phyloP scores from a whole-genome alignment of 2,888 invertebrate genomes.

The Leptinotarsa rubiginosa region DNA sequence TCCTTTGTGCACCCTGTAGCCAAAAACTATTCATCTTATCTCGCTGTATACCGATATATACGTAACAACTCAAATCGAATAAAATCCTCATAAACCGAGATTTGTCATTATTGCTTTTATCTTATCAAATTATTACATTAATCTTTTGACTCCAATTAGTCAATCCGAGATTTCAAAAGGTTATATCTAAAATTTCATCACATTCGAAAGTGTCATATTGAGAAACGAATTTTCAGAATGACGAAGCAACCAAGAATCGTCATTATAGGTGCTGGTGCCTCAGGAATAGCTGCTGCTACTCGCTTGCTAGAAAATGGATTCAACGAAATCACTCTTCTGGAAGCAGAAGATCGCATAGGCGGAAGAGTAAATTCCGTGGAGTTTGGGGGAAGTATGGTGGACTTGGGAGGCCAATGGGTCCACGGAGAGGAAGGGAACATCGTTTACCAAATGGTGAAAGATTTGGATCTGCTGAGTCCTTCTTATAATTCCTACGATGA shows the following conservation, averaged over 20 bases:
- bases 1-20: no score
- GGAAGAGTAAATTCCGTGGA: constrained; percentile 59
- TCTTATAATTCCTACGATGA: constrained; percentile 63
- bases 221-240: constrained; percentile 18
- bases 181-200: no score
- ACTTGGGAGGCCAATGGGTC: constrained; percentile 64
- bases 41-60: no score
- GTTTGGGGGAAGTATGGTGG: constrained; percentile 54
- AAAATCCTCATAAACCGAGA: no score
- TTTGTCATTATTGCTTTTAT: not conserved
- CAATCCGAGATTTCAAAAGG: no score
- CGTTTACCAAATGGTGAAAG: constrained; percentile 61
- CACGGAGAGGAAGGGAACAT: constrained; percentile 63
- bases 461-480: constrained; percentile 57
- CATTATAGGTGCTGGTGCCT: constrained; percentile 72
- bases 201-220: not conserved
- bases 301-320: constrained; percentile 66
- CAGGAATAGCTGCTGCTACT: constrained; percentile 71
- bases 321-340: constrained; percentile 66
- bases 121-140: not conserved
- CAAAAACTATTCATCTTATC: no score
- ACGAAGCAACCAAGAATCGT: constrained; percentile 60
- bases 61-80: no score
- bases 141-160: not conserved
- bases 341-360: constrained; percentile 63